phyloP scores from a whole-genome alignment of 2,113 vertebrate genomes.

The Mugil cephalus region DNA sequence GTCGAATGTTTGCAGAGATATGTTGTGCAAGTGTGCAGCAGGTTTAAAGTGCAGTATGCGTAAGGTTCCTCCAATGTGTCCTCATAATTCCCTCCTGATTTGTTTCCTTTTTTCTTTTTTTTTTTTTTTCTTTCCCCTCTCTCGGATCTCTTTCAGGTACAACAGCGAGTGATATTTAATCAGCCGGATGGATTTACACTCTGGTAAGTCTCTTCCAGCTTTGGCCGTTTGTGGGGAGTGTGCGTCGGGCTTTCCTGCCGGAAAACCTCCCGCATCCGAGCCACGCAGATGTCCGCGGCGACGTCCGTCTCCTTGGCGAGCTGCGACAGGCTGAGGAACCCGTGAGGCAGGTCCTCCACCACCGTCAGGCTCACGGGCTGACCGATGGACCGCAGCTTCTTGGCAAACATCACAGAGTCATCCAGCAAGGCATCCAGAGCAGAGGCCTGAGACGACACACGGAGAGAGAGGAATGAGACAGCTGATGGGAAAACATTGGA shows the following conservation, averaged over 20 bases:
- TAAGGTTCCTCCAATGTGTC: neutral
- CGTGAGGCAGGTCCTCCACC: conserved; percentile 91
- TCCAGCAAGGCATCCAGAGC: conserved; percentile 92
- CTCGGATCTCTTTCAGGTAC: no score
- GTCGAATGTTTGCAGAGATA: neutral
- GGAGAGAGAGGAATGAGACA: neutral
- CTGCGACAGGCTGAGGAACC: conserved; percentile 89
- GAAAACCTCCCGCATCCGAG: conserved; percentile 85
- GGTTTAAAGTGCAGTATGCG: conserved; percentile 34
- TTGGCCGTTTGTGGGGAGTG: conserved; percentile 14
- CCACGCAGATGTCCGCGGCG: conserved; percentile 82
- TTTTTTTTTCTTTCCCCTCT: neutral
- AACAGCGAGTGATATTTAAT: neutral
- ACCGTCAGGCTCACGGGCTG: conserved; percentile 87
- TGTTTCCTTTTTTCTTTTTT: no score
- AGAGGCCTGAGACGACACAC: conserved; percentile 82
- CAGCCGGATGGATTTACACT: neutral
- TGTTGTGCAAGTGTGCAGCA: conserved; percentile 8
- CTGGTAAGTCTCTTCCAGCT: conserved; percentile 4
- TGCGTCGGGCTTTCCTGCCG: neutral
- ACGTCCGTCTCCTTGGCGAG: conserved; percentile 87
- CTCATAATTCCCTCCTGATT: neutral
- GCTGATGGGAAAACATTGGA: no score
- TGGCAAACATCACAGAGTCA: conserved; percentile 92
- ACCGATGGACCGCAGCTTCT: conserved; percentile 84